phyloP scores from a whole-genome alignment of 2,797 vertebrate genomes.

The Lithobates sylvaticus region DNA sequence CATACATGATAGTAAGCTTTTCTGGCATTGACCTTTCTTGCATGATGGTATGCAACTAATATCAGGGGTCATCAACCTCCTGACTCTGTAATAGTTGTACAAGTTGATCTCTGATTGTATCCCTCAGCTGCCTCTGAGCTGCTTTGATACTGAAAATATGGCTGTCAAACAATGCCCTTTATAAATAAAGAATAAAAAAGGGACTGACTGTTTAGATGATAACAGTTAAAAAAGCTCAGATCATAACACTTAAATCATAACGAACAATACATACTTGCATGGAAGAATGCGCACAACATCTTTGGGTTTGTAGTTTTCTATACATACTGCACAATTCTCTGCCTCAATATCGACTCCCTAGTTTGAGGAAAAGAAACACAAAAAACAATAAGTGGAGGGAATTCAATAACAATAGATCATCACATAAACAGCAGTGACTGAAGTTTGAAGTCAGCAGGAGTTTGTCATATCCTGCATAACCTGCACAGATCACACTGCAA shows the following conservation, averaged over 20 bases:
- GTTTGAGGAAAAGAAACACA: not conserved
- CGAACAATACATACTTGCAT: slow-evolving; percentile 78
- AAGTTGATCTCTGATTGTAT: no score
- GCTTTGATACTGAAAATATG: no score
- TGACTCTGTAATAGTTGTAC: no score
- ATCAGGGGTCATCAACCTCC: no score
- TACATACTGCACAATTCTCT: slow-evolving; percentile 84
- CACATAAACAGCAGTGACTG: not conserved
- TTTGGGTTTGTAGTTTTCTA: slow-evolving; percentile 82
- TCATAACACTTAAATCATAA: not conserved
- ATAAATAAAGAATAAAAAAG: no score
- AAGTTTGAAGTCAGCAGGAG: not conserved
- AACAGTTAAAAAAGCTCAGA: no score
- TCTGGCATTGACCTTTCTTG: no score
- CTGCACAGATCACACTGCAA: not conserved
- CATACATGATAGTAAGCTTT: no score
- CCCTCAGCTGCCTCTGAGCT: no score
- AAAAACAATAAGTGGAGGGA: not conserved
- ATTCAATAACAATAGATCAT: not conserved
- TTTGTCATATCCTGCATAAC: slow-evolving; percentile 39
- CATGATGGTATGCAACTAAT: no score
- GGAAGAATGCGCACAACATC: slow-evolving; percentile 82
- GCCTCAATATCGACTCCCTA: slow-evolving; percentile 79
- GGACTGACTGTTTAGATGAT: no score
- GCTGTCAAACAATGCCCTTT: no score